Percentiles rank a stretch among this genome's conserved stretches.
These are phyloP conservation scores for Dasypolia templi DNA, from an alignment of 2,888 invertebrate species.

Conservation along the genomic window DNA sequence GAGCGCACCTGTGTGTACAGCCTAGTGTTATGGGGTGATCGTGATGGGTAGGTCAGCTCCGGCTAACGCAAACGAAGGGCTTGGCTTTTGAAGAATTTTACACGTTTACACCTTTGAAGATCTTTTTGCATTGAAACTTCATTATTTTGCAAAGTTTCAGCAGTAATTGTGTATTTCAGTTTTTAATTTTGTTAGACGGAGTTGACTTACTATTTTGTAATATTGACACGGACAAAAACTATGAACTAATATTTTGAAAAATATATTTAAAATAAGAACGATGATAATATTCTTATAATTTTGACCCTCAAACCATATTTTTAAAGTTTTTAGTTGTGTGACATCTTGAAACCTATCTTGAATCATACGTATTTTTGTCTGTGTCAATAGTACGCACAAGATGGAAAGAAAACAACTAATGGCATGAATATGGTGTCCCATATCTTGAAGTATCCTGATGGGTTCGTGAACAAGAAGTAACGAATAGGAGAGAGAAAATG, in stretches of 20 bases:
- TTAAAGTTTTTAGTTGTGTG: background rate
- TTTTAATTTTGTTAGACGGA: conserved; percentile 59
- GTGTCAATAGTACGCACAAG: conserved; percentile 53
- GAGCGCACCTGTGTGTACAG: conserved; percentile 90
- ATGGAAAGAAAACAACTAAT: conserved; percentile 71
- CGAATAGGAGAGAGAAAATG: conserved; percentile 47
- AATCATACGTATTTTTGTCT: conserved; percentile 41
- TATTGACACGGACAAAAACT: conserved; percentile 56
- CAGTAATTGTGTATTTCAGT: background rate
- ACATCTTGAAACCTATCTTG: background rate
- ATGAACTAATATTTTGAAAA: background rate
- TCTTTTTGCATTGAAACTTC: background rate
- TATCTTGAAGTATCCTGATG: conserved; percentile 74
- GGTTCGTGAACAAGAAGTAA: conserved; percentile 54
- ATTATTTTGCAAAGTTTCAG: background rate
- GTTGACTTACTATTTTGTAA: conserved; percentile 54
- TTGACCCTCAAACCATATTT: background rate
- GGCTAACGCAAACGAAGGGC: conserved; percentile 47
- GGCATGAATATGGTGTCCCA: conserved; percentile 76
- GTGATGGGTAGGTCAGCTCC: conserved; percentile 55
- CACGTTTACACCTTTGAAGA: background rate
- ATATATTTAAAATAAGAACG: no score
- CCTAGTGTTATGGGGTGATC: conserved; percentile 11
- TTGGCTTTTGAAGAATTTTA: background rate
- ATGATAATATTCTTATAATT: background rate